Conservation (phyloP, 2,113 vertebrate genomes). For the Hypocryptadius cinnamomeus region DNA sequence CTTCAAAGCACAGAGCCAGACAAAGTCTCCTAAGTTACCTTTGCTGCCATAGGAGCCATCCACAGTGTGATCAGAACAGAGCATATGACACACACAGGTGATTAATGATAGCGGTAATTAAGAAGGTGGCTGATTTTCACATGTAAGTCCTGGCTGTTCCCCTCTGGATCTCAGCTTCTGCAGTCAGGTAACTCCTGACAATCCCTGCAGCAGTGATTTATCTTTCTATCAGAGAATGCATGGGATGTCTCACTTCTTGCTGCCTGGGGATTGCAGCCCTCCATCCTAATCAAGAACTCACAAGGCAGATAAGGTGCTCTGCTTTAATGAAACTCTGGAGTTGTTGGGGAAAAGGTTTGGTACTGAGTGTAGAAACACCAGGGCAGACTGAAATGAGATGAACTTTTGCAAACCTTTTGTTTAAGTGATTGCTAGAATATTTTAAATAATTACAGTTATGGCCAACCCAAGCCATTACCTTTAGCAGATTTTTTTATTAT, state of each 20-base stretch:
- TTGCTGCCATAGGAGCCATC: not conserved
- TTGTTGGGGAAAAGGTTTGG: not conserved
- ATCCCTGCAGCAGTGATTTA: not conserved
- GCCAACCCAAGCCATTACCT: not conserved
- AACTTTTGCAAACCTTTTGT: not conserved
- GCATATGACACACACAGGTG: fast-evolving
- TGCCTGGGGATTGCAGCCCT: not conserved
- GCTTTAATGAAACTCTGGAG: not conserved
- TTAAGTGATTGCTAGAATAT: not conserved
- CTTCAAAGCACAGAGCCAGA: not conserved
- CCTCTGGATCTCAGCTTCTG: not conserved
- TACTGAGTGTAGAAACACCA: not conserved
- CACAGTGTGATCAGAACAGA: not conserved
- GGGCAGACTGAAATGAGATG: not conserved
- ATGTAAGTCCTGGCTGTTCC: not conserved
- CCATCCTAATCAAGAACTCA: not conserved
- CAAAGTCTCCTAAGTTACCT: not conserved
- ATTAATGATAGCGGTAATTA: slow-evolving; percentile 9
- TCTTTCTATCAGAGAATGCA: not conserved
- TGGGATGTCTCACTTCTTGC: not conserved
- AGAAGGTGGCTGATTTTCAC: not conserved
- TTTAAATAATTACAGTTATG: not conserved
- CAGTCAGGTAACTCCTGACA: not conserved
- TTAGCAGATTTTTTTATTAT: not conserved
- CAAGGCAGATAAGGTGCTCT: not conserved